Evolutionary conservation across 2,797 vertebrate genomes (phyloP), one percentile per base, ranked within the genome.

Genomic region (Xiphorhynchus erythropygius): DNA sequence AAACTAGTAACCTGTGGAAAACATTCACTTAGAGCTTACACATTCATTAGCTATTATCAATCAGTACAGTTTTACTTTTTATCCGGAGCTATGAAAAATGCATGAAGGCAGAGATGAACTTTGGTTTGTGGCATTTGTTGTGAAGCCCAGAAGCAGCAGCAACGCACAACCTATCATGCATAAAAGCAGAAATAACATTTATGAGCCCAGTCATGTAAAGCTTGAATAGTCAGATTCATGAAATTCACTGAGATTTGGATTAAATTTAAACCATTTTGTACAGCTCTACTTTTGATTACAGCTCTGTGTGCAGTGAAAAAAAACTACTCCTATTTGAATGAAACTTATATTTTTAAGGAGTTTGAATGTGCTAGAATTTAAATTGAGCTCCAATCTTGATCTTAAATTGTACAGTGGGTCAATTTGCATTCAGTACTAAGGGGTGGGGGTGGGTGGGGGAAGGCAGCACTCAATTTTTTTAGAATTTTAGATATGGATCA

Each of bases 221-320:
- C 92, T 93, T 94, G 90, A 97, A 96, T 85, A 96, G 97, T 94
- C 93, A 97, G 97, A 97, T 97, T 97, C 96, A 97, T 95, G 95
- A 97, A 97, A 97, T 94, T 97, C 89, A 23, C 95, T 1, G 30
- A 97, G 97, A 97, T 98, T 96, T 97, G 97, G 95, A 97, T 96
- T 97, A 97, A 97, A 97, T 96, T 96, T 97, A 97, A 97, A 97
- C 75, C 95, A 94, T 95, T 97, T 94, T 95, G 59, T 89, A 87
- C 73, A 94, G 88, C 91, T 93, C 85, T 65, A 89, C 93, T 96
- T 97, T 96, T 97, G 96, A 97, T 97, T 93, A 97, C 82, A 94
- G 90, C 93, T 94, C 83, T 84, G 63, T 94, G 95, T 85, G 93
- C 90, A 95, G 60, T 30, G 84, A 75, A 97, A 88, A 97, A 91